Evolutionary conservation across 1,140 invertebrate genomes (phyloP), one percentile per base, ranked within the genome.

Genomic region (Aplysia californica): DNA sequence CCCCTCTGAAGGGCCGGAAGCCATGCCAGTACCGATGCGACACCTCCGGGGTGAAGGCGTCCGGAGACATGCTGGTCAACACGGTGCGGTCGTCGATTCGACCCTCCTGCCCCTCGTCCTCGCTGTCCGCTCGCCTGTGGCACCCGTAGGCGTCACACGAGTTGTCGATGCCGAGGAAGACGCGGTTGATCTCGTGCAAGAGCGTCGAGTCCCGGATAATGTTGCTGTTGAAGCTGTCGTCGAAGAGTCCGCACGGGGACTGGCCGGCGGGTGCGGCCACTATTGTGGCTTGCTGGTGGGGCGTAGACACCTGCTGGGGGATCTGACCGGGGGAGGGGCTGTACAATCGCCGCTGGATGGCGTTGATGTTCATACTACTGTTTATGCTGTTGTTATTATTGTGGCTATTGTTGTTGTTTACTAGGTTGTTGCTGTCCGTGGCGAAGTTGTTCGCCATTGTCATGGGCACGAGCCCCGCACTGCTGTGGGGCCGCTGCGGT

Each of bases 171-270:
- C 59, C 72, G 29, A 75, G 59, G 35, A 65, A 75, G 1, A 75
- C 66, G 64, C 72, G 55, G 72, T 75, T 75, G 5, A 66, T 75
- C 39, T 75, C 72, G 41, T 75, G 72, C n/a, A 75, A 61, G 3
- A 65, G 59, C 35, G 72, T 55, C 21, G 59, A 75, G 61, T 75
- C 72, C 15, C 59, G 26, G 26, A 72, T 39, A 4, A 72, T 36
- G n/a, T 33, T 59, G 23, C 70, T 72, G 36, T 72, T 72, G 36
- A 72, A 72, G 56, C 70, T 72, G 70, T 72, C 70, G 26, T 72
- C 70, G 41, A 35, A 61, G 4, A 33, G 5, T 2, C 58, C 68
- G 35, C 26, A 15, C n/a, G n/a, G n/a, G n/a, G n/a, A n/a, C n/a
- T n/a, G n/a, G n/a, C n/a, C n/a, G n/a, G n/a, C n/a, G n/a, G n/a